A percentile compares a stretch with the other conserved stretches of the same genome.
Conservation (phyloP, 2,888 invertebrate species). For the Cecidostiba fungosa region DNA sequence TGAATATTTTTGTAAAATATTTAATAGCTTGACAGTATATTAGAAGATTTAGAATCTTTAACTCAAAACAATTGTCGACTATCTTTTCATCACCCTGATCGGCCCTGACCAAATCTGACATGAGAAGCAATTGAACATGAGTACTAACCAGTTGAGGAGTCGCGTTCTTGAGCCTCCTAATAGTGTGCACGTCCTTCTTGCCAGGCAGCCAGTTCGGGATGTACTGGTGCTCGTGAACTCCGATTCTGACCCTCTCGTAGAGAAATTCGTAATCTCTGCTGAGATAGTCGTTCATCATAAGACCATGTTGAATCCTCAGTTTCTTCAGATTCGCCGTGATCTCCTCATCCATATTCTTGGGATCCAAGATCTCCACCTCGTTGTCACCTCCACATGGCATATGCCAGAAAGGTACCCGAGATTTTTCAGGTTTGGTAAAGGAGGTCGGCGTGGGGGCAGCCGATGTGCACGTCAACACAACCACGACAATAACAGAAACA, state of each 20-base stretch:
- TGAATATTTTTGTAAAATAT: too few relatives aligned
- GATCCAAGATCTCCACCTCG: slow-evolving; percentile 63
- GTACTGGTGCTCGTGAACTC: slow-evolving; percentile 76
- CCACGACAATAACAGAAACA: slow-evolving; percentile 18
- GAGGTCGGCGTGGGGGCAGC: slow-evolving; percentile 49
- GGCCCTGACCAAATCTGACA: not conserved
- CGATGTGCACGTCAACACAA: slow-evolving; percentile 28
- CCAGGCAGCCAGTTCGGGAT: slow-evolving; percentile 79
- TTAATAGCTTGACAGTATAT: too few relatives aligned
- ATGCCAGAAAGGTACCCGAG: slow-evolving; percentile 73
- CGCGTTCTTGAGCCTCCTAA: slow-evolving; percentile 66
- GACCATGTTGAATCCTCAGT: slow-evolving; percentile 73
- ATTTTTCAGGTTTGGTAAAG: slow-evolving; percentile 46
- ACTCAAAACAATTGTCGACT: too few relatives aligned
- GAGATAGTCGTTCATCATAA: slow-evolving; percentile 75
- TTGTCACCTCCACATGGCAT: slow-evolving; percentile 74
- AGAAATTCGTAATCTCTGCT: slow-evolving; percentile 76
- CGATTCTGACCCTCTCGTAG: slow-evolving; percentile 76
- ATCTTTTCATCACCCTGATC: not conserved
- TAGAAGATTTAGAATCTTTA: too few relatives aligned
- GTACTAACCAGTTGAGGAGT: slow-evolving; percentile 57
- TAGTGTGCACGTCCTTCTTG: slow-evolving; percentile 71
- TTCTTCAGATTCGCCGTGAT: slow-evolving; percentile 68
- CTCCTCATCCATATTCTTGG: slow-evolving; percentile 68
- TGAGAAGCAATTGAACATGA: not conserved